Evolutionary conservation across 2,888 invertebrate genomes (phyloP).

Genomic region (Diogma glabrata): DNA sequence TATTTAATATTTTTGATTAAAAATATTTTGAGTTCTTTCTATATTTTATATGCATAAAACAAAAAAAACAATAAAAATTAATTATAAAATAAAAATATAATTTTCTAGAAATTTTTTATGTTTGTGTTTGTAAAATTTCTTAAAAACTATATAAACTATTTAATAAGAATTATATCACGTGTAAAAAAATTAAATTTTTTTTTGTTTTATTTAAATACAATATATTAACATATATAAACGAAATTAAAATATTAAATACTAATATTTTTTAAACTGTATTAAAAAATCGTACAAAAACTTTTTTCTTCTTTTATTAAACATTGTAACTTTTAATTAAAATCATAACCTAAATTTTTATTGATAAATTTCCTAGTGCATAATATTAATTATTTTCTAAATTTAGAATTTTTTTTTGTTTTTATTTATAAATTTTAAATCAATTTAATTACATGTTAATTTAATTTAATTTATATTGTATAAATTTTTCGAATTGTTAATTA

Average conservation of each 20-base stretch:
- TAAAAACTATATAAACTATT: too few species aligned
- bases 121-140: too few species aligned
- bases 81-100: too few species aligned
- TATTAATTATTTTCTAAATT: constrained; percentile 7
- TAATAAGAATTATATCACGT: too few species aligned
- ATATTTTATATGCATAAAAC: too few species aligned
- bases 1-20: background rate
- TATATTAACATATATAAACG: background rate
- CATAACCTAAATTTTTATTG: constrained; percentile 4
- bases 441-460: constrained; percentile 1
- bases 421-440: constrained; percentile 2
- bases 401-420: constrained; percentile 7
- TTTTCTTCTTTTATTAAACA: background rate
- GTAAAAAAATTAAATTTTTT: background rate
- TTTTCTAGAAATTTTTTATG: too few species aligned
- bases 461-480: background rate
- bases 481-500: background rate
- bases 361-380: constrained; percentile 7
- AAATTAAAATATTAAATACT: background rate
- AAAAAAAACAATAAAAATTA: too few species aligned
- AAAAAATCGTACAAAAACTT: too few species aligned
- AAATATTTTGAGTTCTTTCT: too few species aligned
- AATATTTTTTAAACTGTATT: background rate
- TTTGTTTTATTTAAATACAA: background rate
- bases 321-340: background rate